Percentiles rank a stretch among this genome's conserved stretches.
phyloP scores from a whole-genome alignment of 2,113 vertebrate genomes.

The Apodemus speciosus region DNA sequence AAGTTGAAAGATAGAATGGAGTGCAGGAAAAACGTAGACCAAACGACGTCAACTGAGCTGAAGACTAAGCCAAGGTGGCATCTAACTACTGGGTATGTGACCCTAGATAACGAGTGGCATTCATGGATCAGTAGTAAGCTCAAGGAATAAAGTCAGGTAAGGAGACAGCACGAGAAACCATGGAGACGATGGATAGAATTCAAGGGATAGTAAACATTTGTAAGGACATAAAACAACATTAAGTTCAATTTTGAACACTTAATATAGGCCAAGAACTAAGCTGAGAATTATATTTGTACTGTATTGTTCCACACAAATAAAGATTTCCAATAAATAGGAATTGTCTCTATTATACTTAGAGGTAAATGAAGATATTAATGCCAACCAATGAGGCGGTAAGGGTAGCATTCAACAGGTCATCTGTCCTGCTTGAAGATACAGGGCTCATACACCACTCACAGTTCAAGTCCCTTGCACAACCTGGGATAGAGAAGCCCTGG shows the following conservation, averaged over 20 bases:
- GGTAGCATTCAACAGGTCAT: too few relatives aligned
- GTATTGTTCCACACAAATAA: background rate
- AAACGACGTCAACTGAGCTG: background rate
- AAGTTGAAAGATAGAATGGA: background rate
- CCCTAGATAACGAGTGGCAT: background rate
- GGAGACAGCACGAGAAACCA: background rate
- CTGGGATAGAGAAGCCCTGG: too few relatives aligned
- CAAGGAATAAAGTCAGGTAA: background rate
- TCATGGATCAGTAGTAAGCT: background rate
- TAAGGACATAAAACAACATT: background rate
- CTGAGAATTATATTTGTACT: background rate
- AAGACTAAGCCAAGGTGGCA: background rate
- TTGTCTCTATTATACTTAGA: background rate
- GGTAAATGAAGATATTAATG: background rate
- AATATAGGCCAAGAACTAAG: background rate
- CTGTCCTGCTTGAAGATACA: background rate
- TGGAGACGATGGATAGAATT: background rate
- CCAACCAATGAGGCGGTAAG: background rate
- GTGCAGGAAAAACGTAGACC: background rate
- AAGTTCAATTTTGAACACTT: background rate
- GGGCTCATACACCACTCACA: rapidly evolving
- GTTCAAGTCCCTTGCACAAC: background rate
- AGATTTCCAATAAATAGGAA: background rate
- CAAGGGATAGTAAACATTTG: background rate
- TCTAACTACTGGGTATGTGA: too few relatives aligned